These are phyloP conservation scores for Stigmatopora argus DNA, from an alignment of 2,113 vertebrate genomes.

Conservation along the genomic window DNA sequence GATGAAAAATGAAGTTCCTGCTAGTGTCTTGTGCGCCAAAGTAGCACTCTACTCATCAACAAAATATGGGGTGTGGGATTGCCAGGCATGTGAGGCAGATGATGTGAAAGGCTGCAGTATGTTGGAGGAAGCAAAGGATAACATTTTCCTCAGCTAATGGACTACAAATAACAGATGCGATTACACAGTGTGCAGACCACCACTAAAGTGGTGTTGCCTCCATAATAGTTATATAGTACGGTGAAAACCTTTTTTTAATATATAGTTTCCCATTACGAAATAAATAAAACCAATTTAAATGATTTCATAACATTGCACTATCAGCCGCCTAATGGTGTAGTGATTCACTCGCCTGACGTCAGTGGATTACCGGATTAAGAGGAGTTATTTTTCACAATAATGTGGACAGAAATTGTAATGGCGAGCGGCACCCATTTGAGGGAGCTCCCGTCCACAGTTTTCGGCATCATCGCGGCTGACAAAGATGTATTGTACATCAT, in stretches of 20 bases:
- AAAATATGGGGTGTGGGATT: constrained; percentile 29
- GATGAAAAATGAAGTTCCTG: constrained; percentile 10
- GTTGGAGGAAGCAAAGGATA: constrained; percentile 12
- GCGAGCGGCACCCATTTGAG: constrained; percentile 40
- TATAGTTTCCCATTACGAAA: no score
- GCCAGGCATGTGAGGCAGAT: constrained; percentile 33
- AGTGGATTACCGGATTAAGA: no score
- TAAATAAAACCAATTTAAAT: no score
- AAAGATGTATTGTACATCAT: not conserved
- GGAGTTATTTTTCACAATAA: no score
- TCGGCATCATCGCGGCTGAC: not conserved
- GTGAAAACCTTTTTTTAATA: no score
- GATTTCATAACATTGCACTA: no score
- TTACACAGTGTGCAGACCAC: not conserved
- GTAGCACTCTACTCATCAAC: constrained; percentile 4
- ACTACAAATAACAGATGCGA: not conserved
- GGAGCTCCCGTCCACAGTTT: constrained; percentile 43
- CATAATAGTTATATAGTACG: not conserved
- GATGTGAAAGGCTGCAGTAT: constrained; percentile 31
- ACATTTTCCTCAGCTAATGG: constrained; percentile 1
- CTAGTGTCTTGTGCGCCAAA: constrained; percentile 12
- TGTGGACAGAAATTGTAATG: constrained; percentile 11
- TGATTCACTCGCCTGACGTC: no score
- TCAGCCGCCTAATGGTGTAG: no score
- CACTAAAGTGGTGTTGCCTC: not conserved